phyloP scores from a whole-genome alignment of 2,888 invertebrate genomes.

The Nysson spinosus region DNA sequence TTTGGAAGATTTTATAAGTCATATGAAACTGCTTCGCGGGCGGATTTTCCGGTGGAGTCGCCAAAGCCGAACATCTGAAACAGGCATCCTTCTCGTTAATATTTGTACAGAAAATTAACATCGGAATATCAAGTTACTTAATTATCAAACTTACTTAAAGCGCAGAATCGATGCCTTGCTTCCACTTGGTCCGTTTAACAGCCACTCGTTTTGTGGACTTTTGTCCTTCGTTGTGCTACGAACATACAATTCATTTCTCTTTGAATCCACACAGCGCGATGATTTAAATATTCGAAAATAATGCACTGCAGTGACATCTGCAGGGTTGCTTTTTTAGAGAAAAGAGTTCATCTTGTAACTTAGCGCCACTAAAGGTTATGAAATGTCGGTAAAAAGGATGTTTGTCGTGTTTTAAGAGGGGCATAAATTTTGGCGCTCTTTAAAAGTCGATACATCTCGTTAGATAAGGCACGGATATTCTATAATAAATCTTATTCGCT shows the following conservation, averaged over 20 bases:
- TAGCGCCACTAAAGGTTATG: slow-evolving; percentile 15
- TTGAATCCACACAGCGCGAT: not conserved
- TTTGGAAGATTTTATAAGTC: slow-evolving; percentile 89
- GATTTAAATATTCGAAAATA: slow-evolving; percentile 5
- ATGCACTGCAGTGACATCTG: slow-evolving; percentile 1
- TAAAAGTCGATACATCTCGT: too few relatives aligned
- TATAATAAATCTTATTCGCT: too few relatives aligned
- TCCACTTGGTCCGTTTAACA: slow-evolving; percentile 68
- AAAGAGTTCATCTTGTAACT: not conserved
- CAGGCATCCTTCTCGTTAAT: too few relatives aligned
- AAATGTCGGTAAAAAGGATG: slow-evolving; percentile 33
- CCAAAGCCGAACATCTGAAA: slow-evolving; percentile 73
- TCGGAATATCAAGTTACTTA: not conserved
- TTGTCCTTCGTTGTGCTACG: slow-evolving; percentile 68
- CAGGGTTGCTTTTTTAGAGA: too few relatives aligned
- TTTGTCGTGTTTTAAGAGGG: too few relatives aligned
- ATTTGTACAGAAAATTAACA: not conserved
- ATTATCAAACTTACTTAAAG: slow-evolving; percentile 70
- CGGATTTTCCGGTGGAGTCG: slow-evolving; percentile 73
- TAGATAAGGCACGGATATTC: too few relatives aligned
- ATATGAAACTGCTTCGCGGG: slow-evolving; percentile 81
- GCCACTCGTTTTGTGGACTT: slow-evolving; percentile 69
- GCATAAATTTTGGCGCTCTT: too few relatives aligned
- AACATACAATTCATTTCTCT: slow-evolving; percentile 25
- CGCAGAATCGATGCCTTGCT: slow-evolving; percentile 70